These are phyloP conservation scores for Cepaea hortensis DNA, from an alignment of 2,888 invertebrate genomes.

Conservation along the genomic window DNA sequence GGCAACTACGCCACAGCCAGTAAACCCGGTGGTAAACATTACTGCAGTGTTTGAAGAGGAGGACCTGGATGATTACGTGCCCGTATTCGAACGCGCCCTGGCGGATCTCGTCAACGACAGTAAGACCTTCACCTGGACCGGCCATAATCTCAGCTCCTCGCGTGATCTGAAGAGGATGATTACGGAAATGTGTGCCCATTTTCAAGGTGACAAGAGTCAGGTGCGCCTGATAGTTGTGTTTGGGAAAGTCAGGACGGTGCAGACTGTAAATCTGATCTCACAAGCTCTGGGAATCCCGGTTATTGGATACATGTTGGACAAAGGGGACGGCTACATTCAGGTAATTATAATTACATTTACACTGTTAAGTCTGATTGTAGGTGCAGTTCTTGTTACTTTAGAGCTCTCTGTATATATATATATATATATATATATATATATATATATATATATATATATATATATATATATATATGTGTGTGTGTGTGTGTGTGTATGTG, in stretches of 20 bases:
- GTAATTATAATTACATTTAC: slow-evolving; percentile 48
- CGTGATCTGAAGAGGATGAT: slow-evolving; percentile 58
- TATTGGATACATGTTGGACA: slow-evolving; percentile 62
- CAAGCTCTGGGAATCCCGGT: slow-evolving; percentile 65
- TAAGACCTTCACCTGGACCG: slow-evolving; percentile 53
- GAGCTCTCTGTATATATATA: not conserved
- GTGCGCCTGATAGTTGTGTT: slow-evolving; percentile 61
- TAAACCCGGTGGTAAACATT: slow-evolving; percentile 57
- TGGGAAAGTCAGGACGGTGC: slow-evolving; percentile 61
- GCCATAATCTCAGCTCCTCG: slow-evolving; percentile 53
- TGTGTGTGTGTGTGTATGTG: not conserved
- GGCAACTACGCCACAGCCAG: slow-evolving; percentile 11
- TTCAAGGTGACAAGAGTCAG: slow-evolving; percentile 57
- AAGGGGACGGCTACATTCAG: slow-evolving; percentile 59
- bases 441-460: not conserved
- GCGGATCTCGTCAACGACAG: slow-evolving; percentile 55
- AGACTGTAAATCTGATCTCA: slow-evolving; percentile 62
- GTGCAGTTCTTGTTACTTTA: not conserved
- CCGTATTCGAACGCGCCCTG: slow-evolving; percentile 58
- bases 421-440: not conserved
- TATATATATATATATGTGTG: not conserved
- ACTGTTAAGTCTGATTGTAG: not conserved
- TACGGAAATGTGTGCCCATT: slow-evolving; percentile 58
- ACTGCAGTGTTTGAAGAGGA: slow-evolving; percentile 64
- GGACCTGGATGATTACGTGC: slow-evolving; percentile 59